Base-by-base conservation (phyloP, 2,113 vertebrate species). In the Rafetus swinhoei region DNA sequence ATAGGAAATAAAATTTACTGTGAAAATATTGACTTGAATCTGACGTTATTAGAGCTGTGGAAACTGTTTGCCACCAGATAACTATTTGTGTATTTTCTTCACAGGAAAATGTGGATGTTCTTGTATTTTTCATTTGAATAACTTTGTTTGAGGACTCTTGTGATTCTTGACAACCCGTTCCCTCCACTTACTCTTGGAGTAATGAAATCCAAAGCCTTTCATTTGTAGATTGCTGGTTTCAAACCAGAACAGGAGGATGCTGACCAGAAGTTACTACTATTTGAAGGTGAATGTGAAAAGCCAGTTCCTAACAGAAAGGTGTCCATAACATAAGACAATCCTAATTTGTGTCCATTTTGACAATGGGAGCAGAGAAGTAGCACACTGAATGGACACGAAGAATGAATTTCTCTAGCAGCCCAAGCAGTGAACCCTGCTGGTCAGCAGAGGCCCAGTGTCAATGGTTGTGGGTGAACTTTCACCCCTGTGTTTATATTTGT, bases 391-490 rank as follows among this genome's bases (percentile, higher is more conserved):
- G 84, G 29, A 21, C 9, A 79, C 2, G 62, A 13, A 5, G 14
- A 59, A 84, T 77, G 74, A 45, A 77, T 77, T 62, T 60, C 56
- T 13, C 69, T 60, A 62, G 39, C 32, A 72, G 79, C 52, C n/a
- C 72, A 90, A 88, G 9, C 13, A 72, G 12, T n/a, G 15, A 53
- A 8, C 24, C 5, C 24, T 29, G 39, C 22, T 0, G 2, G 2
- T 35, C 12, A 59, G n/a, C 50, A 81, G 18, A 0, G 0, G n/a
- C 15, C 10, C 22, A 2, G 5, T 92, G 4, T 22, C 91, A 21
- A 69, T 6, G n/a, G 1, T 0, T 55, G 29, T 1, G 65, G 19
- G 3, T 6, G 19, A 0, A 0, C 22, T 50, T 88, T 12, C 4
- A 3, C 3, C 5, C 10, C 76, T 52, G 56, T 29, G 0, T 0